These are phyloP conservation scores for Drosophila subobscura DNA, from an alignment of 1,140 invertebrate genomes.

Conservation along the genomic window DNA sequence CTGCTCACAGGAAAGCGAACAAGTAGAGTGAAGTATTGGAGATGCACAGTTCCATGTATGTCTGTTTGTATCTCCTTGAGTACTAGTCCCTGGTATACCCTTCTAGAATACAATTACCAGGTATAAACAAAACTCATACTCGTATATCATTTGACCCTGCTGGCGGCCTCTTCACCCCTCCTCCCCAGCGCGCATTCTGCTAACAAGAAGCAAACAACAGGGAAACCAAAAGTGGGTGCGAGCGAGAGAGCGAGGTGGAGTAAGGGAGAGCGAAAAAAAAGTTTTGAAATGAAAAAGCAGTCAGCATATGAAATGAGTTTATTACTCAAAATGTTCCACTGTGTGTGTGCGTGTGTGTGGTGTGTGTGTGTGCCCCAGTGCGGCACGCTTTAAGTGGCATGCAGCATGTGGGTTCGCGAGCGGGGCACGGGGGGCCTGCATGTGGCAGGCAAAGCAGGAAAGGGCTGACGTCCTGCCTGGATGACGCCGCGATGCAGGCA, in stretches of 20 bases:
- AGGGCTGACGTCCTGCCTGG: constrained; percentile 41
- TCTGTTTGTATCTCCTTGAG: too few species aligned
- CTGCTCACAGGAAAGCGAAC: too few species aligned
- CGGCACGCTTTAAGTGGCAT: constrained; percentile 71
- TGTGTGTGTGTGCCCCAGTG: constrained; percentile 31
- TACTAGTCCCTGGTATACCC: too few species aligned
- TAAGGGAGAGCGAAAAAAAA: constrained; percentile 49
- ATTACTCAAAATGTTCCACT: constrained; percentile 73
- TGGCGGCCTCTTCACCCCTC: constrained; percentile 19
- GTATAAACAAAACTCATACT: constrained; percentile 44
- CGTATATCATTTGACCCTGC: constrained; percentile 72
- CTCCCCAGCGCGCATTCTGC: constrained; percentile 31
- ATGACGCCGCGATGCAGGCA: constrained; percentile 43
- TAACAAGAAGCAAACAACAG: constrained; percentile 72
- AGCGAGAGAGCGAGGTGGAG: neutral
- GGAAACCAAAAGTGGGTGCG: constrained; percentile 18
- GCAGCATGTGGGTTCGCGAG: constrained; percentile 33
- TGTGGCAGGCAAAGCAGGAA: constrained; percentile 30
- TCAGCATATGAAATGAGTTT: constrained; percentile 82
- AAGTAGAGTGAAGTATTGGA: too few species aligned
- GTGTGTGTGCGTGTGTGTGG: constrained; percentile 3
- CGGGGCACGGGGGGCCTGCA: constrained; percentile 2
- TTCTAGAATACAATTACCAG: too few species aligned
- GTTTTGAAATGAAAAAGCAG: constrained; percentile 80
- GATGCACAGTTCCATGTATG: too few species aligned